Evolutionary conservation across 1,140 invertebrate species (phyloP).

Genomic region (Bemisia tabaci): DNA sequence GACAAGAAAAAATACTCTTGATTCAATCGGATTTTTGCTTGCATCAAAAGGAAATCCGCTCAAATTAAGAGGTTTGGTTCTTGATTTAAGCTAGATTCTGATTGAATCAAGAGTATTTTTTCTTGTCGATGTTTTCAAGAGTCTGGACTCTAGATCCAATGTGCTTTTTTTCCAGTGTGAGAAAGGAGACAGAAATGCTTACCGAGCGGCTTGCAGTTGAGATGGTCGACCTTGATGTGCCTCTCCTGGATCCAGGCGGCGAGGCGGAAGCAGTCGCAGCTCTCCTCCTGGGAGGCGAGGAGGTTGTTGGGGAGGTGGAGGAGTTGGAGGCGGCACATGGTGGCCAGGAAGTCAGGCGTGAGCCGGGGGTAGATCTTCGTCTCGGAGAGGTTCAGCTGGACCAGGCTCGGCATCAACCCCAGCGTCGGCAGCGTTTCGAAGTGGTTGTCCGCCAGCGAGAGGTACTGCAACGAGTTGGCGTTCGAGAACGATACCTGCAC

Average conservation of each 20-base stretch:
- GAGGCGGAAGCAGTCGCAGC: neutral
- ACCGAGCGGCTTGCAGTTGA: too few species aligned
- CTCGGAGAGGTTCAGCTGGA: neutral
- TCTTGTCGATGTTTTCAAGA: too few species aligned
- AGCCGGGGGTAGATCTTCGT: neutral
- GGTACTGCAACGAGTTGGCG: neutral
- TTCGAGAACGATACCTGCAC: too few species aligned
- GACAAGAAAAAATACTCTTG: too few species aligned
- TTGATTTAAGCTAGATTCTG: too few species aligned
- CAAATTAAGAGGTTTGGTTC: too few species aligned
- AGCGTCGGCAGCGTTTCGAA: neutral
- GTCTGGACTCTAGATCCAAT: too few species aligned
- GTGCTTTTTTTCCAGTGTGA: too few species aligned
- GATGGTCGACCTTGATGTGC: neutral
- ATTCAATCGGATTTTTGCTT: too few species aligned
- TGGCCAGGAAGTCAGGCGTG: neutral
- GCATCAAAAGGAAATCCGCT: too few species aligned
- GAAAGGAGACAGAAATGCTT: too few species aligned
- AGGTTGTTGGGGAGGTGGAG: neutral
- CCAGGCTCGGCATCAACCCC: neutral
- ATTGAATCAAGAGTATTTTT: too few species aligned
- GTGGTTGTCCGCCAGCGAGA: neutral
- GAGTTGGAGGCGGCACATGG: neutral
- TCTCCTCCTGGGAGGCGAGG: neutral
- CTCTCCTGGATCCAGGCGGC: neutral